Percentiles rank a stretch among this genome's conserved stretches.
Evolutionary conservation across 2,888 invertebrate species (phyloP).

Genomic region (Ormyrus nitidulus): DNA sequence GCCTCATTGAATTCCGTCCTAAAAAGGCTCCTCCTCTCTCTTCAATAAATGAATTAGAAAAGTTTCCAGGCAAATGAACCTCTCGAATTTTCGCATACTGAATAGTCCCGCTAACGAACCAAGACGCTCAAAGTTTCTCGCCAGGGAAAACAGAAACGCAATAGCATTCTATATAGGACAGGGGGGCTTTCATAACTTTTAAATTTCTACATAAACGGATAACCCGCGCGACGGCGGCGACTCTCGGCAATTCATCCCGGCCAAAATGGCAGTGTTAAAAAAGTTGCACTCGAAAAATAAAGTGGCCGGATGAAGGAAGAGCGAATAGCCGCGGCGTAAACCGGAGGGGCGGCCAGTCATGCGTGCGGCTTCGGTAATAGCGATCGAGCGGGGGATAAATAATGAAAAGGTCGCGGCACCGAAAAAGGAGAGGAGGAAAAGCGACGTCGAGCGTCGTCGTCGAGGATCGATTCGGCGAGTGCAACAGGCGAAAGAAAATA

Average conservation of each 20-base stretch:
- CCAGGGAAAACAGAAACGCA: no score
- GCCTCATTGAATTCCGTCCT: no score
- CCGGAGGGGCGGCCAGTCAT: background rate
- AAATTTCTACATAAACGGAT: background rate
- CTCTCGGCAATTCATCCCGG: background rate
- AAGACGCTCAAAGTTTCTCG: background rate
- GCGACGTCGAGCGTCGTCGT: background rate
- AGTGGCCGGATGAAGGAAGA: background rate
- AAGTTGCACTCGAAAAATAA: conserved; percentile 1
- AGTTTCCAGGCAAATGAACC: no score
- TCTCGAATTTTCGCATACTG: background rate
- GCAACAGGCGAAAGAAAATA: conserved; percentile 52
- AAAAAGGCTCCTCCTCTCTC: no score
- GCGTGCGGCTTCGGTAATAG: background rate
- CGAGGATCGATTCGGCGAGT: conserved; percentile 36
- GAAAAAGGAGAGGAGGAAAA: background rate
- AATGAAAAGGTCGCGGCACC: conserved; percentile 25
- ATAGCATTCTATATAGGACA: no score
- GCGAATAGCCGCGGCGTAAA: background rate
- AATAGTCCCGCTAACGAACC: background rate
- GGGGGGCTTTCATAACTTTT: background rate
- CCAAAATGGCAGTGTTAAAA: background rate
- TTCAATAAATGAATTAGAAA: no score
- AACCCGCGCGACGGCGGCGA: background rate
- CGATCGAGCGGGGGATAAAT: conserved; percentile 32